A percentile compares a stretch with the other conserved stretches of the same genome.
Conservation (phyloP, 2,113 vertebrate genomes). For the Pantherophis guttatus region DNA sequence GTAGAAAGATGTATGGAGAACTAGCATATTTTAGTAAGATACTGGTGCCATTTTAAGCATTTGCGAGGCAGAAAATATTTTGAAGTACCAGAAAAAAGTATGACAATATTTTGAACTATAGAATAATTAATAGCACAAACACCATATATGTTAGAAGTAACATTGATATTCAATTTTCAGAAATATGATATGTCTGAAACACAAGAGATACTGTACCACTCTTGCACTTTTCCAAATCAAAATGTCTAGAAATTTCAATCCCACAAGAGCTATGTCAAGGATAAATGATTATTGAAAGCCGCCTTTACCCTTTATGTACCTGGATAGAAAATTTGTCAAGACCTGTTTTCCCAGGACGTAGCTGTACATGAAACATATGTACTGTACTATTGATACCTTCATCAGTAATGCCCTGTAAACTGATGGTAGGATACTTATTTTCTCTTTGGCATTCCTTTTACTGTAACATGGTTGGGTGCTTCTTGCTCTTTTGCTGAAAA, state of each 20-base stretch:
- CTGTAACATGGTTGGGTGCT: neutral
- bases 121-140: neutral
- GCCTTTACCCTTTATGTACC: neutral
- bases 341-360: neutral
- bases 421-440: neutral
- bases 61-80: slow-evolving; percentile 31
- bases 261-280: neutral
- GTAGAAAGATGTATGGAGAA: neutral
- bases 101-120: slow-evolving; percentile 19
- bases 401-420: neutral
- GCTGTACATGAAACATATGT: neutral
- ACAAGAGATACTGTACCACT: neutral
- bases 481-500: neutral
- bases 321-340: neutral
- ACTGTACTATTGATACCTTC: neutral
- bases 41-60: neutral
- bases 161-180: slow-evolving; percentile 27
- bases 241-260: neutral
- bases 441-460: neutral
- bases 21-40: neutral
- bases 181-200: neutral
- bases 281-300: neutral
- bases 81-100: slow-evolving; percentile 9
- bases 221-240: neutral
- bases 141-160: neutral